A percentile compares a stretch with the other conserved stretches of the same genome.
Evolutionary conservation across 2,797 vertebrate genomes (phyloP).

Genomic region (Eulemur coronatus): DNA sequence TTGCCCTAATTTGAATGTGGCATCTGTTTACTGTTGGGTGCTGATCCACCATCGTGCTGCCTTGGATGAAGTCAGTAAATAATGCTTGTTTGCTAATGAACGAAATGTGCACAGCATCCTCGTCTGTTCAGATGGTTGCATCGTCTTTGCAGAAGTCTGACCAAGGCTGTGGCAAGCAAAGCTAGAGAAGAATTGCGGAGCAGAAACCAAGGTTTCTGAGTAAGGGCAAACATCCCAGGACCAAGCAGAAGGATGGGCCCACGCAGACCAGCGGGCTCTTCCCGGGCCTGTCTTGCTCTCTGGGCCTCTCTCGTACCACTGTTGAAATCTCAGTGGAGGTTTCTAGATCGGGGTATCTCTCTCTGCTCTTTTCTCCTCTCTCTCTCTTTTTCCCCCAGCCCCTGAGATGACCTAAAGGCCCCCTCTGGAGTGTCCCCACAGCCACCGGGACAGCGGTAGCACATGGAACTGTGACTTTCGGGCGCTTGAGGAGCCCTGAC

Average conservation of each 20-base stretch:
- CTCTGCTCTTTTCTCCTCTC: background rate
- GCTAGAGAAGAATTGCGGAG: background rate
- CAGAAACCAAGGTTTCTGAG: background rate
- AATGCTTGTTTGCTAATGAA: background rate
- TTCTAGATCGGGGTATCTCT: background rate
- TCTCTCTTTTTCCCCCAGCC: background rate
- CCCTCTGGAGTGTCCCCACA: background rate
- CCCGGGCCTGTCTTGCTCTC: fast-evolving
- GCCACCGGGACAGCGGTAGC: background rate
- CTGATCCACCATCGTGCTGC: background rate
- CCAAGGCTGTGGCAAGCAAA: background rate
- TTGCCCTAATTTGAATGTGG: background rate
- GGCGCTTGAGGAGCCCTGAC: background rate
- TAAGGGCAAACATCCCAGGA: background rate
- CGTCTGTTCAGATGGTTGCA: background rate
- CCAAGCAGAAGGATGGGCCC: background rate
- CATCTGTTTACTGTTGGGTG: background rate
- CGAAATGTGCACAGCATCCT: background rate
- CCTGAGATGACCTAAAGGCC: background rate
- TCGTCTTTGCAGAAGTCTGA: background rate
- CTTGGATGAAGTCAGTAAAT: background rate
- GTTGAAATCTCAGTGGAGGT: background rate
- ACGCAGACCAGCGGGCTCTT: background rate
- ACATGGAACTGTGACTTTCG: background rate
- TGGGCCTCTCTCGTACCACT: background rate